Base-by-base conservation (phyloP, 2,113 vertebrate species). In the Cichladusa arquata region DNA sequence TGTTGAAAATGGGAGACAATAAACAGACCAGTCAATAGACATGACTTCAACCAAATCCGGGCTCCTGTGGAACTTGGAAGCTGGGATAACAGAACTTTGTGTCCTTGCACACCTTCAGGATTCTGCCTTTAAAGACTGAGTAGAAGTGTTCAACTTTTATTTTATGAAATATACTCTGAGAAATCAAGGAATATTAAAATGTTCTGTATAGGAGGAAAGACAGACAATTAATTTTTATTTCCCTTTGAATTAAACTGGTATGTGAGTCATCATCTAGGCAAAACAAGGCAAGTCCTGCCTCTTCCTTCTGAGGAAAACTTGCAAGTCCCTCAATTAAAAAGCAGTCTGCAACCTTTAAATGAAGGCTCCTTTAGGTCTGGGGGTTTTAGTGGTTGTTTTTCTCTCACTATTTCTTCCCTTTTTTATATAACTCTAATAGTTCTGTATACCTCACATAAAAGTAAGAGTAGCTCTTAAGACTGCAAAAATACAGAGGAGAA, bases 1-100 rank as follows among this genome's bases (percentile, higher is more conserved):
- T 96, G 94, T 72, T 95, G 86, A 93, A 97, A 97, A 97, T 69
- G 93, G 82, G 88, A 96, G 89, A 73, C 84, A 95, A 90, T 92
- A 97, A 97, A 97, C 87, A 97, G 92, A 92, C 3, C 5, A 1
- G 45, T 71, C 57, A 88, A 93, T 78, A 96, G 73, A 93, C 34
- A 34, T 11, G 13, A 87, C 73, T 97, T 95, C 74, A 73, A 87
- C 88, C 88, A 91, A 90, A 95, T 70, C 77, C 60, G 64, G 57
- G 33, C 86, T 97, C 53, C 81, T 80, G 54, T 90, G 71, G 85
- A 97, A 97, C 96, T 61, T 5, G 2, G 74, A 83, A 47, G 38
- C 60, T 93, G 67, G 67, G 87, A 93, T 47, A 96, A 45, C 57
- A 86, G 51, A 25, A 58, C 6, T 19, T 74, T 16, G 40, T 67